Conservation (phyloP, 1,140 invertebrate genomes). For the Lordiphosa collinella region DNA sequence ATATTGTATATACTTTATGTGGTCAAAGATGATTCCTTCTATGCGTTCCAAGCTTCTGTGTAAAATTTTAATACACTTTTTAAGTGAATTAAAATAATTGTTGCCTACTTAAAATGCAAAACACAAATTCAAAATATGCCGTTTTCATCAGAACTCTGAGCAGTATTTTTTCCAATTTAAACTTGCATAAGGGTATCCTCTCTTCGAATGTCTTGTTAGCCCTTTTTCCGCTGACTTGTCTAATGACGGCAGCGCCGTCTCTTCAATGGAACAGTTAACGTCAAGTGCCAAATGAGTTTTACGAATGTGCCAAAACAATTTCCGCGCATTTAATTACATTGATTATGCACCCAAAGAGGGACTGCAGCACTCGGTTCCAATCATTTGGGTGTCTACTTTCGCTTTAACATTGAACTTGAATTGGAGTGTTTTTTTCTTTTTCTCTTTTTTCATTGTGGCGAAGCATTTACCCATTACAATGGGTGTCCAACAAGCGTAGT, state of each 20-base stretch:
- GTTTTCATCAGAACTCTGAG: no score
- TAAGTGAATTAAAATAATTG: no score
- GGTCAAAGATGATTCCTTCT: no score
- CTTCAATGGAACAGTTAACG: slow-evolving; percentile 42
- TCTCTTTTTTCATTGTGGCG: neutral
- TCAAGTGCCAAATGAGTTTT: slow-evolving; percentile 52
- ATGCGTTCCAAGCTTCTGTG: no score
- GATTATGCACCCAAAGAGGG: slow-evolving; percentile 41
- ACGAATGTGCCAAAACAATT: slow-evolving; percentile 49
- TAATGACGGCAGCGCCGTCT: slow-evolving; percentile 37
- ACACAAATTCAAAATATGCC: no score
- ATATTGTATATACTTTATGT: no score
- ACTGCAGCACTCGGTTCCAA: neutral
- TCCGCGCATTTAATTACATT: slow-evolving; percentile 68
- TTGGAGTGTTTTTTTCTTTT: slow-evolving; percentile 27
- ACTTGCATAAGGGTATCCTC: slow-evolving; percentile 2
- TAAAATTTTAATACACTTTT: no score
- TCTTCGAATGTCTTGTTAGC: neutral
- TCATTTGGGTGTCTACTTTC: neutral
- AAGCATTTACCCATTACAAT: slow-evolving; percentile 16
- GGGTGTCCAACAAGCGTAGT: slow-evolving; percentile 34
- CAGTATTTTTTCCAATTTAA: no score
- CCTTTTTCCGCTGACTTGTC: neutral
- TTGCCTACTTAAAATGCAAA: no score
- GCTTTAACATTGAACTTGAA: slow-evolving; percentile 58